Percentiles rank a stretch among this genome's conserved stretches.
Evolutionary conservation across 2,888 invertebrate species (phyloP).

Genomic region (Brachylomia viminalis): DNA sequence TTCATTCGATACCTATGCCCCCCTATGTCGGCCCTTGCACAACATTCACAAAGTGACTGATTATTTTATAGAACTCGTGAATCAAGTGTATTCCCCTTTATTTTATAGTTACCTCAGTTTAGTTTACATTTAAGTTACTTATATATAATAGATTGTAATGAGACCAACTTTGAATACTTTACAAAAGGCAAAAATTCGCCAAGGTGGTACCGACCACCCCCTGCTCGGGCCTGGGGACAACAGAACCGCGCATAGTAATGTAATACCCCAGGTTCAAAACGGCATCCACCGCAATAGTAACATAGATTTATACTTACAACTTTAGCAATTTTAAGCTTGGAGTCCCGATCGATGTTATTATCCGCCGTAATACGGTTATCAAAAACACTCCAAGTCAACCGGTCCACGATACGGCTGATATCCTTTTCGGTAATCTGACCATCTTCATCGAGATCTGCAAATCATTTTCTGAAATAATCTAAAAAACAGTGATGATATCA

Average conservation of each 20-base stretch:
- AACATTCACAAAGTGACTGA: not conserved
- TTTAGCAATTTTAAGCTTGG: constrained; percentile 89
- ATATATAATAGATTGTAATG: too few species aligned
- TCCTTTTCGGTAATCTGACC: constrained; percentile 91
- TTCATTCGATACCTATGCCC: not conserved
- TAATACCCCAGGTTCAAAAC: too few species aligned
- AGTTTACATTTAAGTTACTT: too few species aligned
- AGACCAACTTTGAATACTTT: too few species aligned
- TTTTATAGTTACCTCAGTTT: too few species aligned
- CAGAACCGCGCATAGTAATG: not conserved
- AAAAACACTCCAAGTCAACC: constrained; percentile 82
- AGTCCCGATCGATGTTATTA: constrained; percentile 79
- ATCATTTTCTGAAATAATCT: not conserved
- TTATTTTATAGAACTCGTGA: too few species aligned
- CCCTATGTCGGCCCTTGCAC: not conserved
- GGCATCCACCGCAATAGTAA: too few species aligned
- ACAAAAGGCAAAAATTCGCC: too few species aligned
- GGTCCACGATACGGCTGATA: constrained; percentile 89
- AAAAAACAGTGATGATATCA: not conserved
- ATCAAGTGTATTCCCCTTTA: too few species aligned
- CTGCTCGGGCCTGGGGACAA: not conserved
- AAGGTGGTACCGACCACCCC: not conserved
- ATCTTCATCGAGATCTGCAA: constrained; percentile 91
- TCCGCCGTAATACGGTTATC: constrained; percentile 67
- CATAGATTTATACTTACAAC: constrained; percentile 82